Evolutionary conservation across 2,888 invertebrate genomes (phyloP).

Genomic region (Tineola bisselliella): DNA sequence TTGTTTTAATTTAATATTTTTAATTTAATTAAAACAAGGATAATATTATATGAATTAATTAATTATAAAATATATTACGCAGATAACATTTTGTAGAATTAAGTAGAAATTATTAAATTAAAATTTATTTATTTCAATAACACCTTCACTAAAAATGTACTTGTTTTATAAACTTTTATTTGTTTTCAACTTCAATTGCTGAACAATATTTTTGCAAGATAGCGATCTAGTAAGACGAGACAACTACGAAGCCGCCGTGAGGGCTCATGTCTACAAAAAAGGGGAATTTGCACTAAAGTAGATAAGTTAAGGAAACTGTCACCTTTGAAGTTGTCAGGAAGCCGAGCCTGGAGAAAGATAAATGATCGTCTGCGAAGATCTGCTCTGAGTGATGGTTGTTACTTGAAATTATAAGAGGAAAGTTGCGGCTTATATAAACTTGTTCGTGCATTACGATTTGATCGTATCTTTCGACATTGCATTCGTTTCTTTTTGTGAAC

Average conservation of each 20-base stretch:
- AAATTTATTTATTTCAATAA: no score
- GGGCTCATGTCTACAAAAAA: constrained; percentile 2
- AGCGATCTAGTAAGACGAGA: not conserved
- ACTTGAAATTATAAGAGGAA: not conserved
- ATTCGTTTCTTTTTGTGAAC: not conserved
- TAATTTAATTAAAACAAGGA: not conserved
- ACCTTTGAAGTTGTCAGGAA: constrained; percentile 24
- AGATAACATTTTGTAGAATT: no score
- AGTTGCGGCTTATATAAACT: not conserved
- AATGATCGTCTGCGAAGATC: constrained; percentile 23
- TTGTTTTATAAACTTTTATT: no score
- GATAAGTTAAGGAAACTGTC: constrained; percentile 36
- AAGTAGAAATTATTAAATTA: no score
- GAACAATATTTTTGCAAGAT: not conserved
- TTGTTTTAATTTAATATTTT: not conserved
- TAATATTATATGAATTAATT: not conserved
- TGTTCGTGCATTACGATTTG: not conserved
- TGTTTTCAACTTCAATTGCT: no score
- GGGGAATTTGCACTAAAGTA: constrained; percentile 21
- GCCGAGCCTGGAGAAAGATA: constrained; percentile 27
- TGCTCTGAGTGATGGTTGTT: not conserved
- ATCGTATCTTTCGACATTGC: not conserved
- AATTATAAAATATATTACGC: no score
- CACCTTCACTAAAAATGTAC: no score
- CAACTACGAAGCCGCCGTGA: not conserved